Evolutionary conservation across 1,140 invertebrate species (phyloP), one percentile per base, ranked within the genome.

Genomic region (Physella acuta): DNA sequence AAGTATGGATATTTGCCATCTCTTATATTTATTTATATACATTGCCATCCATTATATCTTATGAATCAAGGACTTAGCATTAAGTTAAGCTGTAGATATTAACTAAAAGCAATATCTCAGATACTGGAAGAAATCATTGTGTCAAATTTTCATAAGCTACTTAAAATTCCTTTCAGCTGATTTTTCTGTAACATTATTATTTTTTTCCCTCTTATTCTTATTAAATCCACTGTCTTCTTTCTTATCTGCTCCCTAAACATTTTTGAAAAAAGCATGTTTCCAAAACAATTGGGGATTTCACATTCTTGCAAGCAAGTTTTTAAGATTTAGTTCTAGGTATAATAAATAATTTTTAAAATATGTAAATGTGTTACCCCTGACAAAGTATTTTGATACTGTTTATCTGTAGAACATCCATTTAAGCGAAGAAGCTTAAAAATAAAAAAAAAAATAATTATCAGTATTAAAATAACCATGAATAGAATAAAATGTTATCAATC

Each of bases 351-450:
- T 11, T 8, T 11, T 11, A 8, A 44, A 44, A 44, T 44, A 44
- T 44, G 28, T 16, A 4, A 5, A 44, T 44, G 28, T 16, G 3
- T 24, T 61, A 64, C 62, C 62, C 52, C 44, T 30, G 30, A 3
- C 1, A 64, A 36, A 52, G 37, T 49, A 30, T 51, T 49, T 26
- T 31, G 31, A 64, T 64, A 64, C 24, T 64, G 62, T 33, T 64
- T 64, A 52, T 49, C 49, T 31, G 62, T 64, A 51, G 62, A 14
- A 64, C 62, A 64, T 33, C 62, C 62, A 20, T 53, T 64, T 30
- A 64, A 33, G 33, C 62, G 62, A 33, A 64, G 52, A 49, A 30
- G 8, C 62, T 64, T 8, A 5, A 16, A 51, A 5, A 26, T n/a
- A 49, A 33, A 64, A 64, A 8, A 55, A 55, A 24, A 24, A 55